A percentile compares a stretch with the other conserved stretches of the same genome.
These are phyloP conservation scores for Pasiphila rectangulata DNA, from an alignment of 2,888 invertebrate species.

Conservation along the genomic window DNA sequence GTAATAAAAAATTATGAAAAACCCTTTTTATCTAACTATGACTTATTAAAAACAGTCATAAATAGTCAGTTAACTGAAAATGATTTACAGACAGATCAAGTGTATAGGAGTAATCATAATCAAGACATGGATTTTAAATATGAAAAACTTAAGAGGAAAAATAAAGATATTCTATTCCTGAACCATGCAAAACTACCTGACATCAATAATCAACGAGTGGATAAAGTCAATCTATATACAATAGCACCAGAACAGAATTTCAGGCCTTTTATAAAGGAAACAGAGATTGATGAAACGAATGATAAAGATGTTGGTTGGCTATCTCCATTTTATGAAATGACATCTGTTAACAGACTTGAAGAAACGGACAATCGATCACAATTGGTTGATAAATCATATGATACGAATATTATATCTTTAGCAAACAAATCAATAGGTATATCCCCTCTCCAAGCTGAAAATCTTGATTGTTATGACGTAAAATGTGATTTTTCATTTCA, in stretches of 20 bases:
- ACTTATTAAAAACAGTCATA: constrained; percentile 55
- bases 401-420: not conserved
- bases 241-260: not conserved
- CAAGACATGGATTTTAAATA: too few species aligned
- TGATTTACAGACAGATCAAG: not conserved
- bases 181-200: too few species aligned
- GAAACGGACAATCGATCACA: not conserved
- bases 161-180: too few species aligned
- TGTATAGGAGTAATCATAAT: too few species aligned
- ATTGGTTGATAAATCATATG: not conserved
- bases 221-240: not conserved
- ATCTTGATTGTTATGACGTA: not conserved
- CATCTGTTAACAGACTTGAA: not conserved
- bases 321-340: not conserved
- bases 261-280: not conserved
- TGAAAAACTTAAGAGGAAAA: too few species aligned
- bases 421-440: not conserved
- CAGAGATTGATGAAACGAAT: not conserved
- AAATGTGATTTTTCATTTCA: constrained; percentile 7
- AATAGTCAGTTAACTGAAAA: constrained; percentile 33
- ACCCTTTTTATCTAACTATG: constrained; percentile 48
- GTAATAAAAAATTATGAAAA: constrained; percentile 19
- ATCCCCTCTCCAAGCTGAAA: not conserved
- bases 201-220: too few species aligned
- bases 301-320: not conserved